Evolutionary conservation across 2,113 vertebrate species (phyloP), one percentile per base, ranked within the genome.

Genomic region (Parotia lawesii): DNA sequence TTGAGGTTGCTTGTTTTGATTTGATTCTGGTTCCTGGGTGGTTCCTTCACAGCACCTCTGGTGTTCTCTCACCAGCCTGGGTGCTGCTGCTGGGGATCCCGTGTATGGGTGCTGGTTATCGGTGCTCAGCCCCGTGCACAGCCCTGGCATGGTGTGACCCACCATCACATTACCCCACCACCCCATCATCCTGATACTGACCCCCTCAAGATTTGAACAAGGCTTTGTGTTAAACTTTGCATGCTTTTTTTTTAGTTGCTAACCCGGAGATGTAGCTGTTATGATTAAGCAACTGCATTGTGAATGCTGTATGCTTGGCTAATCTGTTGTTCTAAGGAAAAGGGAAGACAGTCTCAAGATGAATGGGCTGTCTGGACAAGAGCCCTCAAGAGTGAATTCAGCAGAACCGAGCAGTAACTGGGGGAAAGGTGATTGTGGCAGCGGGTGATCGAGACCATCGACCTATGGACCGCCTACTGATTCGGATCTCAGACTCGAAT

Each of bases 91-190:
- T 69, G 15, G 38, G 16, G 12, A 20, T 47, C 5, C 21, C 2
- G 0, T 2, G 62, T 14, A 0, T 11, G 3, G 15, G 12, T 8
- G 10, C 35, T 37, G 12, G 15, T 25, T 47, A 8, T 54, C 4
- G 0, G 0, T 27, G 42, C 13, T 64, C 23, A 45, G 31, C 19
- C 18, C 50, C 3, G 1, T 1, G 25, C 3, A 7, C 33, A 5
- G 5, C 1, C 35, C 64, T 7, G 64, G 25, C 51, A 48, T 3
- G 2, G 15, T 6, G 54, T 12, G 22, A 33, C 45, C 29, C 56
- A 5, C 15, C 40, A 8, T 0, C 70, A 3, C 37, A 21, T 14
- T 35, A 7, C 15, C 44, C n/a, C 37, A 42, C 25, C 44, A 18
- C 2, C 35, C 11, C 53, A 47, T 11, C 62, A 35, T 54, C 29